These are phyloP conservation scores for Lamproptera curius DNA, from an alignment of 2,888 invertebrate genomes.

Conservation along the genomic window DNA sequence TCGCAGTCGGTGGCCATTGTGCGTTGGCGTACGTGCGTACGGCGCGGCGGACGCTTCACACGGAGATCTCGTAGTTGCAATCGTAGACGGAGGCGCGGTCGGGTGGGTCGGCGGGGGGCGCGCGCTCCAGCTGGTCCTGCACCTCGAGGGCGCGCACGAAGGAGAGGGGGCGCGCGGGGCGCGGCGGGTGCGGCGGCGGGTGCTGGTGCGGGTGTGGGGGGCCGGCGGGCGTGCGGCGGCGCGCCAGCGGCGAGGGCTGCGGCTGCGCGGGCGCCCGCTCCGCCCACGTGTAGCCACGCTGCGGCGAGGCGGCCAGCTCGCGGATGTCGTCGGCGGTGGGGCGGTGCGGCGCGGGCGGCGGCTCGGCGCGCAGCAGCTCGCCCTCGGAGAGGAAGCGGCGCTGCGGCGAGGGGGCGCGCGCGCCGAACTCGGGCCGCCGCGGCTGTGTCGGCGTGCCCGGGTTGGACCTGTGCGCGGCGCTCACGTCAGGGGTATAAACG, in stretches of 20 bases:
- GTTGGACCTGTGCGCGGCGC: conserved; percentile 87
- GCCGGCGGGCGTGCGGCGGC: conserved; percentile 67
- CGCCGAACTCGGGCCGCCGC: conserved; percentile 91
- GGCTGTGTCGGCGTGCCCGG: conserved; percentile 95
- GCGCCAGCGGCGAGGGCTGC: conserved; percentile 47
- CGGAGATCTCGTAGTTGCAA: conserved; percentile 97
- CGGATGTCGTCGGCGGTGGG: conserved; percentile 90
- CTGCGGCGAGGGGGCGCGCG: conserved; percentile 82
- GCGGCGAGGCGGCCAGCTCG: conserved; percentile 92
- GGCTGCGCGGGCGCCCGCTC: conserved; percentile 68
- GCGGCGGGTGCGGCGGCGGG: conserved; percentile 48
- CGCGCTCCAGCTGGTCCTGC: conserved; percentile 93
- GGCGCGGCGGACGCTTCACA: conserved; percentile 75
- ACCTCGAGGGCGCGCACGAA: conserved; percentile 94
- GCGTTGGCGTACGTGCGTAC: conserved; percentile 18
- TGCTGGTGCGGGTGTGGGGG: conserved; percentile 74
- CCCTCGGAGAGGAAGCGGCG: conserved; percentile 89
- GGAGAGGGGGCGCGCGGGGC: conserved; percentile 86
- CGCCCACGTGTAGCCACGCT: conserved; percentile 78
- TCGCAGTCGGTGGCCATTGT: background rate
- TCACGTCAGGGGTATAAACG: conserved; percentile 75
- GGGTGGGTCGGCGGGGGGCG: conserved; percentile 76
- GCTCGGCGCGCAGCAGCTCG: conserved; percentile 85
- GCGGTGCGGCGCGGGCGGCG: conserved; percentile 74
- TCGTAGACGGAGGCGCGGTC: conserved; percentile 95